Percentiles rank a stretch among this genome's conserved stretches.
Conservation (phyloP, 2,797 vertebrate genomes). For the Enteromius anoplus region DNA sequence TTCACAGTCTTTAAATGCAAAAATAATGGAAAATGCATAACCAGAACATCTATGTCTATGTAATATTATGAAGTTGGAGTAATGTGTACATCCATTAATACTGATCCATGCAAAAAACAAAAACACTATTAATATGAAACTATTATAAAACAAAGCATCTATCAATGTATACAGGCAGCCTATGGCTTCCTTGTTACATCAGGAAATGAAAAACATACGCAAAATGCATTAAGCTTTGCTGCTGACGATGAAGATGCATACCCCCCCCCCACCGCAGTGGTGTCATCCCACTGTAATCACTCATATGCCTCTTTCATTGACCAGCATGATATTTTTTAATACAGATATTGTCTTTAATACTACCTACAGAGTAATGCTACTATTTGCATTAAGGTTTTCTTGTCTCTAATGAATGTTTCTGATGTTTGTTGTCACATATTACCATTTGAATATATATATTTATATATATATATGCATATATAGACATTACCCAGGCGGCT, state of each 20-base stretch:
- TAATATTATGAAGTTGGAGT: neutral
- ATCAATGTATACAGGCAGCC: neutral
- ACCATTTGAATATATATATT: conserved; percentile 77
- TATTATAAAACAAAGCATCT: neutral
- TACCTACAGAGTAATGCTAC: conserved; percentile 58
- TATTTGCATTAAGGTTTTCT: conserved; percentile 88
- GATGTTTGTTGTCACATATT: conserved; percentile 73
- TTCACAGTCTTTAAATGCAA: conserved; percentile 7
- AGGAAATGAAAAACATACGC: conserved; percentile 5
- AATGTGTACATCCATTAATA: conserved; percentile 20
- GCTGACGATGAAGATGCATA: neutral
- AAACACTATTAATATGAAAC: neutral
- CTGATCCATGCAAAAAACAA: conserved; percentile 6
- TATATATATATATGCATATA: conserved; percentile 78
- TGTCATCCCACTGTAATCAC: neutral
- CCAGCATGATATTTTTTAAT: conserved; percentile 14
- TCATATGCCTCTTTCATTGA: neutral
- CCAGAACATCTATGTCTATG: neutral
- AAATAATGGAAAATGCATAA: neutral
- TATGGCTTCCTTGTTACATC: neutral
- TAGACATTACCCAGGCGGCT: conserved; percentile 87
- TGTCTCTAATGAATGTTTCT: conserved; percentile 72
- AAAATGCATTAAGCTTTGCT: conserved; percentile 16
- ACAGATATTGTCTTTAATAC: conserved; percentile 5
- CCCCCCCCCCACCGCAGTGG: neutral